Percentiles rank a stretch among this genome's conserved stretches.
Evolutionary conservation across 2,888 invertebrate species (phyloP).

Genomic region (Xestia rhomboidea): DNA sequence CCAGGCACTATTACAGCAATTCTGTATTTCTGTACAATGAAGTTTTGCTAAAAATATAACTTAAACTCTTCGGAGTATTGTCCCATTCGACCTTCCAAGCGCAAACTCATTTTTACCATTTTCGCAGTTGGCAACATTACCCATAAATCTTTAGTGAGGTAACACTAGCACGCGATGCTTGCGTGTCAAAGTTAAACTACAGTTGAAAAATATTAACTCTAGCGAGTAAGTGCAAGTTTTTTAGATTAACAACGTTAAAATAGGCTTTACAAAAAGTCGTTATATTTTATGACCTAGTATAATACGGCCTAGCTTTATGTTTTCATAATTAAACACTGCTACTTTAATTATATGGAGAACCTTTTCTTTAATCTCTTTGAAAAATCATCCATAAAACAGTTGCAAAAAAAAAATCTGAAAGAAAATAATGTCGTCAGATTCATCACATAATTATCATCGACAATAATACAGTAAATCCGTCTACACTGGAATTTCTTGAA

Average conservation of each 20-base stretch:
- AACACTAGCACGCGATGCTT: slow-evolving; percentile 62
- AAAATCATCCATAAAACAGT: not conserved
- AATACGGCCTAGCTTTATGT: not conserved
- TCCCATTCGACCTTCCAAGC: slow-evolving; percentile 52
- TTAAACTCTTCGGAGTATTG: slow-evolving; percentile 24
- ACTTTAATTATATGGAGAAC: not conserved
- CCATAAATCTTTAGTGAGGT: slow-evolving; percentile 58
- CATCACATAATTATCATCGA: not conserved
- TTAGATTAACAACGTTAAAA: slow-evolving; percentile 13
- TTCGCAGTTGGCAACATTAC: slow-evolving; percentile 56
- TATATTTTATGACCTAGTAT: slow-evolving; percentile 9
- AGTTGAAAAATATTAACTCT: slow-evolving; percentile 56
- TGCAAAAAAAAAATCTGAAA: not conserved
- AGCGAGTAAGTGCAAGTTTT: slow-evolving; percentile 34
- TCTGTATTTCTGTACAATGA: slow-evolving; percentile 31
- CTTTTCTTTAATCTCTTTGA: not conserved
- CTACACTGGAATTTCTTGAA: no score
- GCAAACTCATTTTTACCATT: slow-evolving; percentile 47
- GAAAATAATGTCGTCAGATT: not conserved
- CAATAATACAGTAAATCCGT: not conserved
- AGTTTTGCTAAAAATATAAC: slow-evolving; percentile 40
- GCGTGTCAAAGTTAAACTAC: slow-evolving; percentile 59
- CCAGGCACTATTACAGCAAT: slow-evolving; percentile 17
- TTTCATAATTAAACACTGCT: slow-evolving; percentile 2
- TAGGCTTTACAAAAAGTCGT: slow-evolving; percentile 15